These are phyloP conservation scores for Metacarcinus magister DNA, from an alignment of 2,888 invertebrate genomes.

Conservation along the genomic window DNA sequence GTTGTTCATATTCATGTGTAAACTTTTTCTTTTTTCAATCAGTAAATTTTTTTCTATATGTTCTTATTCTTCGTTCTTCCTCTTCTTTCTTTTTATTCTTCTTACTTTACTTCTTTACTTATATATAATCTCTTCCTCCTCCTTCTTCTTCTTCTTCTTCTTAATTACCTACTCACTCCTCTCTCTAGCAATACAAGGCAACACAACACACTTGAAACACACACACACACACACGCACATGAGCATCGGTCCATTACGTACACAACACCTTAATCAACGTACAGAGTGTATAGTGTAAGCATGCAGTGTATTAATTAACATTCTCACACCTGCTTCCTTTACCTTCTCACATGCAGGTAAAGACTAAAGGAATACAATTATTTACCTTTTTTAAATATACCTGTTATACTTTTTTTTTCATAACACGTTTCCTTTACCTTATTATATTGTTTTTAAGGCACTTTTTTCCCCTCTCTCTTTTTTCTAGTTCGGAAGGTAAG, in stretches of 20 bases:
- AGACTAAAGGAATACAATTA: not conserved
- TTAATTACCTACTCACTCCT: not conserved
- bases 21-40: not conserved
- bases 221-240: slow-evolving; percentile 32
- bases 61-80: no score
- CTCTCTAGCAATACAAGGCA: no score
- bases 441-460: not conserved
- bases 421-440: not conserved
- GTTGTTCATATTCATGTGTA: no score
- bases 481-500: not conserved
- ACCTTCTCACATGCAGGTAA: not conserved
- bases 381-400: not conserved
- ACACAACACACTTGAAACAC: not conserved
- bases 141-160: not conserved
- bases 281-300: no score
- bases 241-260: not conserved
- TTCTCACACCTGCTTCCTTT: not conserved
- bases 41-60: not conserved
- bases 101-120: not conserved
- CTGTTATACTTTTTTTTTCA: no score
- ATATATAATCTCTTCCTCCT: not conserved
- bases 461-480: not conserved
- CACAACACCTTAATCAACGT: not conserved
- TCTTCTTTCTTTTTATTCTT: no score
- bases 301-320: not conserved